phyloP scores from a whole-genome alignment of 2,113 vertebrate genomes.

The Trichomycterus rosablanca region DNA sequence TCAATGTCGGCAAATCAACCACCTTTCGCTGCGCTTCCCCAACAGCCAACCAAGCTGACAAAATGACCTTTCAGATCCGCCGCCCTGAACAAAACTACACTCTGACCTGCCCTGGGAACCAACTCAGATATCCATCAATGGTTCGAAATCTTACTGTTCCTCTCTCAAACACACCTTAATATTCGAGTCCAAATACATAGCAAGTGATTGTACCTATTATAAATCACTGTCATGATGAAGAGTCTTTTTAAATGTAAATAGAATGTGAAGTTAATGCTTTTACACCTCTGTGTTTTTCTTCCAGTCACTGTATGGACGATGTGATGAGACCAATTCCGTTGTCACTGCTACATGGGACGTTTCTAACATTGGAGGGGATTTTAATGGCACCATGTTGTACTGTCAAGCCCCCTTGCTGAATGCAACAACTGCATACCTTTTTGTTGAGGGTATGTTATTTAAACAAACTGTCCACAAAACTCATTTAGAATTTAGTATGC shows the following conservation, averaged over 20 bases:
- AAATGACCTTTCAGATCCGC: slow-evolving; percentile 48
- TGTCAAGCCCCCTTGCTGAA: slow-evolving; percentile 37
- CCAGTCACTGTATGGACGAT: slow-evolving; percentile 57
- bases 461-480: slow-evolving; percentile 3
- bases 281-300: not conserved
- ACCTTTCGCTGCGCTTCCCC: slow-evolving; percentile 56
- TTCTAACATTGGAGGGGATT: slow-evolving; percentile 41
- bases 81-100: slow-evolving; percentile 43
- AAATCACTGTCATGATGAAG: too few relatives aligned
- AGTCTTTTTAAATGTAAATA: too few relatives aligned
- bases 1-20: slow-evolving; percentile 50
- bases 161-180: not conserved
- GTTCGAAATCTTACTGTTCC: slow-evolving; percentile 37
- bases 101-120: slow-evolving; percentile 52
- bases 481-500: too few relatives aligned
- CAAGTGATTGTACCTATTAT: too few relatives aligned
- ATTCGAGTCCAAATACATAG: not conserved
- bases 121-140: slow-evolving; percentile 39
- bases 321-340: slow-evolving; percentile 28
- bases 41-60: not conserved
- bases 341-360: slow-evolving; percentile 56
- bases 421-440: slow-evolving; percentile 9
- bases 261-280: too few relatives aligned
- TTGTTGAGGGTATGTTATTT: slow-evolving; percentile 29
- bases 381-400: slow-evolving; percentile 51